phyloP scores from a whole-genome alignment of 2,113 vertebrate species.

The Coturnix japonica region DNA sequence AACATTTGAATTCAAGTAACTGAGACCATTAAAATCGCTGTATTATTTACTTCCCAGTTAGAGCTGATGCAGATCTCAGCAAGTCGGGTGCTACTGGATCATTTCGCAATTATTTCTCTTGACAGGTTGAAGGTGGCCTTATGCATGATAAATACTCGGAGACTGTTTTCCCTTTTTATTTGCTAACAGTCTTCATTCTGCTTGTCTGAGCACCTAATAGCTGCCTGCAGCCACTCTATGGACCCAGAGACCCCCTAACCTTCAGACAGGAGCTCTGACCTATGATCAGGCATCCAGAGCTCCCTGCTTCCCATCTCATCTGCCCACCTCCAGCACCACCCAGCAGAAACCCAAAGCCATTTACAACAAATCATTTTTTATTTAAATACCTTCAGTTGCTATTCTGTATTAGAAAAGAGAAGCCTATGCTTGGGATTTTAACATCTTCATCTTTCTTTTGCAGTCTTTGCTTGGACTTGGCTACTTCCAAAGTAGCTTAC shows the following conservation, averaged over 20 bases:
- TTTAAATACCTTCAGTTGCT: background rate
- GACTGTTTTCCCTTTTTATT: background rate
- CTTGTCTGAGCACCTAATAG: background rate
- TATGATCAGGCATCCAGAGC: background rate
- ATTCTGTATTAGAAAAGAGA: background rate
- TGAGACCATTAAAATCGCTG: background rate
- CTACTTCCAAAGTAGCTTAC: background rate
- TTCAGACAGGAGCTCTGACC: background rate
- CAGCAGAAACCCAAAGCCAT: background rate
- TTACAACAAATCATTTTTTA: background rate
- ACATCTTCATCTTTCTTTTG: background rate
- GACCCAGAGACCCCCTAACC: background rate
- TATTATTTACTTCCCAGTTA: background rate
- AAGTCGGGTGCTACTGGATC: background rate
- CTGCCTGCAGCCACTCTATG: background rate
- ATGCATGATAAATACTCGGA: background rate
- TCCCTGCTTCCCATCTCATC: background rate
- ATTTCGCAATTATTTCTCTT: conserved; percentile 30
- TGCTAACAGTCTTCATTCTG: background rate
- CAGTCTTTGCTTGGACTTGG: background rate
- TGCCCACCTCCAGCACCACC: background rate
- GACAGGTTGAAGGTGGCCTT: background rate
- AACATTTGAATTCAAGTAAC: background rate
- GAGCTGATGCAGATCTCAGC: background rate
- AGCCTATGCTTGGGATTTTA: background rate